A percentile compares a stretch with the other conserved stretches of the same genome.
Conservation (phyloP, 2,113 vertebrate species). For the Chlorodrepanis virens region DNA sequence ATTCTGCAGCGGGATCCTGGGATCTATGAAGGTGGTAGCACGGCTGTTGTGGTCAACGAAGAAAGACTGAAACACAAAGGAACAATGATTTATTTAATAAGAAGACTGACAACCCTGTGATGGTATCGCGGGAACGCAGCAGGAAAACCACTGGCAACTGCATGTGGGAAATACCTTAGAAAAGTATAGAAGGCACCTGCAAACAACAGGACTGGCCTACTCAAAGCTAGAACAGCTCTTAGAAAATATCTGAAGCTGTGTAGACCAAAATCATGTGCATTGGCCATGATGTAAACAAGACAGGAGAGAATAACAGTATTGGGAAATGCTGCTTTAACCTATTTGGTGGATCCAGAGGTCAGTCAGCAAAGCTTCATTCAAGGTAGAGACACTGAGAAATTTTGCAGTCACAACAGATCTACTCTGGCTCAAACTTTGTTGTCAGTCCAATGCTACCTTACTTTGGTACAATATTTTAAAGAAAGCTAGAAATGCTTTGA, state of each 20-base stretch:
- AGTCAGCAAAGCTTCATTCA: background rate
- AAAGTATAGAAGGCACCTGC: background rate
- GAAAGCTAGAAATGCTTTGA: background rate
- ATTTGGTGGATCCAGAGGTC: background rate
- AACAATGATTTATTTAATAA: background rate
- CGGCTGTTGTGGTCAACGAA: slow-evolving; percentile 98
- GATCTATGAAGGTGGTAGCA: slow-evolving; percentile 97
- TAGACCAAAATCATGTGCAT: background rate
- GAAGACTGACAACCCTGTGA: background rate
- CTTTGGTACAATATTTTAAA: background rate
- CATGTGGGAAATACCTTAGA: background rate
- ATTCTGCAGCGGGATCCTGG: slow-evolving; percentile 94
- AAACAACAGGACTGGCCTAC: background rate
- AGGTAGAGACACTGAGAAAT: background rate
- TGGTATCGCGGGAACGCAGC: background rate
- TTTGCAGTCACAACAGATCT: background rate
- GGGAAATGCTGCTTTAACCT: background rate
- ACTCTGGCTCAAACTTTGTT: background rate
- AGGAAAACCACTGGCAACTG: background rate
- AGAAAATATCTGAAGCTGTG: background rate
- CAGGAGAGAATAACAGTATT: background rate
- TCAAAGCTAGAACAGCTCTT: background rate
- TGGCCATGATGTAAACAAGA: background rate
- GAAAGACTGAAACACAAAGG: slow-evolving; percentile 83
- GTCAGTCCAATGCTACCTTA: background rate